phyloP scores from a whole-genome alignment of 2,113 vertebrate species.

The Typhlomys cinereus region DNA sequence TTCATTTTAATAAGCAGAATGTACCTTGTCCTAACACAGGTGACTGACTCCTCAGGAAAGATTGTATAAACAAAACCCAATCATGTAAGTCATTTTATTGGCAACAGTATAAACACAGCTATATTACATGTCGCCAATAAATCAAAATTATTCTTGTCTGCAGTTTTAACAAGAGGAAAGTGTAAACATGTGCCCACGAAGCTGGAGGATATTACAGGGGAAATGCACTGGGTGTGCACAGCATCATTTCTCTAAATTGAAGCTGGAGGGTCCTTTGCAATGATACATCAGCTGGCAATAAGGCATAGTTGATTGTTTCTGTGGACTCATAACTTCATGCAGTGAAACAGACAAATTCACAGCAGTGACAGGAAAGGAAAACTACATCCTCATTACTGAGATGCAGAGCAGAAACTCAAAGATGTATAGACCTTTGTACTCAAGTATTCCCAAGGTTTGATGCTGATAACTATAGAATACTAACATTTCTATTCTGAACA shows the following conservation, averaged over 20 bases:
- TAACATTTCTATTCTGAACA: conserved; percentile 40
- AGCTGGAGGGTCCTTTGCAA: background rate
- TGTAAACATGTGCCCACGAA: conserved; percentile 71
- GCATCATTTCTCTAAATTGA: conserved; percentile 45
- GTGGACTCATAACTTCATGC: conserved; percentile 23
- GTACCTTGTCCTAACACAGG: conserved; percentile 82
- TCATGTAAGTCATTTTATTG: conserved; percentile 77
- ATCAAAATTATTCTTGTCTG: conserved; percentile 80
- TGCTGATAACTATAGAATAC: background rate
- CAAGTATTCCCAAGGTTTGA: background rate
- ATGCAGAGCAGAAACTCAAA: background rate
- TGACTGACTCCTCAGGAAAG: conserved; percentile 82
- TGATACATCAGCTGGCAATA: background rate
- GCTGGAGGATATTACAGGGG: conserved; percentile 61
- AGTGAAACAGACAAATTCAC: background rate
- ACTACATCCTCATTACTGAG: background rate
- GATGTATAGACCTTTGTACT: background rate
- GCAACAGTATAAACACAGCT: conserved; percentile 75
- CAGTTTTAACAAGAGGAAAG: conserved; percentile 79
- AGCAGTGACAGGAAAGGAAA: conserved; percentile 14
- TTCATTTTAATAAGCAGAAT: conserved; percentile 82
- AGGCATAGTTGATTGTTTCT: background rate
- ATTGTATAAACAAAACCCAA: conserved; percentile 75
- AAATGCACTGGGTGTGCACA: conserved; percentile 53
- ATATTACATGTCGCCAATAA: conserved; percentile 78